Evolutionary conservation across 2,113 vertebrate species (phyloP), one percentile per base, ranked within the genome.

Genomic region (Lophius piscatorius): DNA sequence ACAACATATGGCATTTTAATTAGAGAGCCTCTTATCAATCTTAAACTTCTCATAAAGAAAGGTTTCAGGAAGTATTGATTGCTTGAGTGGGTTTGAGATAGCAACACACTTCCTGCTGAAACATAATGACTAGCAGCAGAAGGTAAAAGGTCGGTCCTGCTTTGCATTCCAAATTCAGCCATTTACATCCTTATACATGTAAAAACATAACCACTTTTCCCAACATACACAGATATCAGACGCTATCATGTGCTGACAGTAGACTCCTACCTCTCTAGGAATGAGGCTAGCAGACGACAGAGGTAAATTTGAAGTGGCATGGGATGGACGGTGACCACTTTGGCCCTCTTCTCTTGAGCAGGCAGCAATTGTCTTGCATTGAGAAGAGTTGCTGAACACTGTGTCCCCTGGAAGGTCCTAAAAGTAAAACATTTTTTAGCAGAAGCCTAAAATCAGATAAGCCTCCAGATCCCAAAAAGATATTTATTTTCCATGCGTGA

Each of bases 311-410:
- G 52, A 22, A 18, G 56, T 63, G 29, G 4, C 28, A 1, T 16
- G 9, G 29, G 62, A 38, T 24, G n/a, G 35, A 5, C 5, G 9
- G 4, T 65, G 45, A 12, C 11, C 58, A 41, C 35, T 36, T 17
- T 62, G 22, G 2, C 69, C 42, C n/a, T 74, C 35, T 23, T 70
- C 70, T 40, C 16, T 29, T 17, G 64, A 56, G 23, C 63, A 23
- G 2, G 49, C 6, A 4, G 16, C 22, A 6, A 26, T 52, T 39
- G 46, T 57, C 60, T 22, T 63, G 23, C 83, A 87, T 63, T 74
- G 74, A 29, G 88, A 90, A 9, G 85, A 82, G 46, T 91, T 51
- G 45, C 84, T 91, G 52, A 87, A 91, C 40, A 91, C 85, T 0
- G 80, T 87, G 72, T 91, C 86, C 3, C 67, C 77, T 1, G 69